Percentiles rank a stretch among this genome's conserved stretches.
These are phyloP conservation scores for Ornithoptera priamus DNA, from an alignment of 2,888 invertebrate genomes.

Conservation along the genomic window DNA sequence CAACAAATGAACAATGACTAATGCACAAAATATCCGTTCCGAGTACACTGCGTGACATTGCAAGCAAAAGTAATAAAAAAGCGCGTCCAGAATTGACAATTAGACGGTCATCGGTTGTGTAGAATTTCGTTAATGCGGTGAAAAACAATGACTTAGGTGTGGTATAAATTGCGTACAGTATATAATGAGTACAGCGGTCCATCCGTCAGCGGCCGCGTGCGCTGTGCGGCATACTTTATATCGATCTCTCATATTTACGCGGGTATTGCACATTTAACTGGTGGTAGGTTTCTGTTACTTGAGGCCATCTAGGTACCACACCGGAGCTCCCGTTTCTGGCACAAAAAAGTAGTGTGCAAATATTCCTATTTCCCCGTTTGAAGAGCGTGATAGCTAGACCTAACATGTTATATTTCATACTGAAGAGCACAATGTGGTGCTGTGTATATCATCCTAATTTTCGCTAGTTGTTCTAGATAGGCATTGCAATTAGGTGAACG, in stretches of 20 bases:
- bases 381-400: too few species aligned
- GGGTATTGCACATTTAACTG: too few species aligned
- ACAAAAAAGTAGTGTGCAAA: too few species aligned
- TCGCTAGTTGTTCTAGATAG: too few species aligned
- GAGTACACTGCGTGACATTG: slow-evolving; percentile 67
- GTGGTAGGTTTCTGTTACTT: too few species aligned
- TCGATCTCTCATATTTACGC: slow-evolving; percentile 40
- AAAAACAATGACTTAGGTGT: slow-evolving; percentile 69
- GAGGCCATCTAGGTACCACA: too few species aligned
- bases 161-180: slow-evolving; percentile 62
- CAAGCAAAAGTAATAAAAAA: slow-evolving; percentile 66
- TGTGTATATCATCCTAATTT: too few species aligned
- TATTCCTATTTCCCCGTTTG: too few species aligned
- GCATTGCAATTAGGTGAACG: too few species aligned
- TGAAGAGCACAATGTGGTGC: too few species aligned
- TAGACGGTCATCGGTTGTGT: slow-evolving; percentile 46
- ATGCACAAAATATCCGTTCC: slow-evolving; percentile 70
- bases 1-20: slow-evolving; percentile 60
- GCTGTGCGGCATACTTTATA: slow-evolving; percentile 66
- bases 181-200: slow-evolving; percentile 56
- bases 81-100: slow-evolving; percentile 65
- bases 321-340: too few species aligned
- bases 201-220: slow-evolving; percentile 60
- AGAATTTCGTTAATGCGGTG: slow-evolving; percentile 64
- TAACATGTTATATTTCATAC: too few species aligned